Conservation (phyloP, 2,888 invertebrate genomes). For the Thymelicus lineola region DNA sequence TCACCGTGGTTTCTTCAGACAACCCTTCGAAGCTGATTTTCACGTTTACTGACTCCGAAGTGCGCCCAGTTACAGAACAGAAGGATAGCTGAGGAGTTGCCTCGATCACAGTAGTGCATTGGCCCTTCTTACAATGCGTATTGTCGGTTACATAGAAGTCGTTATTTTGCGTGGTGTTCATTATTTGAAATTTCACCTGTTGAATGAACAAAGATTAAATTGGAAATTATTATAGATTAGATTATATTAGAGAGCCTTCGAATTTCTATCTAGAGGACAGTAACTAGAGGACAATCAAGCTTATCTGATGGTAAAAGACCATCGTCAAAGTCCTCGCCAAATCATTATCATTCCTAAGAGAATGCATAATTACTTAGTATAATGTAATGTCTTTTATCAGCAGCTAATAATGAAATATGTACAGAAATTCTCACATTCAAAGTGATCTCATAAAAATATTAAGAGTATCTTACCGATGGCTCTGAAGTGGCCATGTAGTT, state of each 20-base stretch:
- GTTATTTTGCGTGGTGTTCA: constrained; percentile 57
- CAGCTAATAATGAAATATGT: too few relatives aligned
- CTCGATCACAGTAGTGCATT: constrained; percentile 51
- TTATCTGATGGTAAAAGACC: too few relatives aligned
- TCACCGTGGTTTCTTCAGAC: constrained; percentile 52
- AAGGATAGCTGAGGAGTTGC: constrained; percentile 52
- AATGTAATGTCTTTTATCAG: too few relatives aligned
- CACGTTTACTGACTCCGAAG: constrained; percentile 54
- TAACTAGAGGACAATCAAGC: too few relatives aligned
- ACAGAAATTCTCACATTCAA: too few relatives aligned
- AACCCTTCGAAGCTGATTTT: constrained; percentile 53
- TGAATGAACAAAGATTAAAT: background rate
- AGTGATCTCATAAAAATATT: background rate
- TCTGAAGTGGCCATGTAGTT: constrained; percentile 31
- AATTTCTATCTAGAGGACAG: too few relatives aligned
- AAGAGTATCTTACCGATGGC: background rate
- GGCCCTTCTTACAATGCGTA: constrained; percentile 43
- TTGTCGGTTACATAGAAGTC: constrained; percentile 41
- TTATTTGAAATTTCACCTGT: constrained; percentile 36
- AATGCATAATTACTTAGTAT: too few relatives aligned
- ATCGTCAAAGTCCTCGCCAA: too few relatives aligned
- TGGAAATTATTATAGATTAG: too few relatives aligned
- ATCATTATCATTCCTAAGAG: too few relatives aligned
- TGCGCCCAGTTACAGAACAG: constrained; percentile 53
- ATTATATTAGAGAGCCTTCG: too few relatives aligned